Conservation (phyloP, 2,888 invertebrate species). For the Sinohyriopsis cumingii region DNA sequence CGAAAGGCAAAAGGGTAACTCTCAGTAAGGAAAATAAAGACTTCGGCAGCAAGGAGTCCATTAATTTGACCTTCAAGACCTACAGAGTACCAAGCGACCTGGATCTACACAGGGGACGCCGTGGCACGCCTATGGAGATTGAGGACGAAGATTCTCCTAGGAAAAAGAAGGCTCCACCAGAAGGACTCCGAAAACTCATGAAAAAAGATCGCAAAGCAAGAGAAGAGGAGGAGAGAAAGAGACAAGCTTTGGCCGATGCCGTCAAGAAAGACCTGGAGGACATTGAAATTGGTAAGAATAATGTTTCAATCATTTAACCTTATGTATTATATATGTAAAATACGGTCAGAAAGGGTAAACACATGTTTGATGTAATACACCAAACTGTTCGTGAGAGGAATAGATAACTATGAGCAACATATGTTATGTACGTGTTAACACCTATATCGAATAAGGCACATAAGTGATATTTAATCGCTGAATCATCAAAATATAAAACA, state of each 20-base stretch:
- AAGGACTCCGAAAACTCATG: constrained; percentile 20
- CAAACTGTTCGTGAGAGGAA: too few relatives aligned
- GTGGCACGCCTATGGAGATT: not conserved
- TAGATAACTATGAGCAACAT: too few relatives aligned
- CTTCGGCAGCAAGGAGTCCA: constrained; percentile 29
- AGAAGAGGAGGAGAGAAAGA: constrained; percentile 21
- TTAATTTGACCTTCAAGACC: constrained; percentile 27
- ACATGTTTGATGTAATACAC: too few relatives aligned
- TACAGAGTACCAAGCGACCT: constrained; percentile 36
- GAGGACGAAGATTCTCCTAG: constrained; percentile 17
- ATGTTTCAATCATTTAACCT: too few relatives aligned
- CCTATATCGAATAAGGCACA: too few relatives aligned
- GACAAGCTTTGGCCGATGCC: constrained; percentile 35
- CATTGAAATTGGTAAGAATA: constrained; percentile 38
- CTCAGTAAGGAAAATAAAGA: constrained; percentile 18
- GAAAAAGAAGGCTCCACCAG: constrained; percentile 12
- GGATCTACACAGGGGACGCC: constrained; percentile 29
- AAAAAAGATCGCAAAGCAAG: constrained; percentile 4
- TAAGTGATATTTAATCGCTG: too few relatives aligned
- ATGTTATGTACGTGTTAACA: too few relatives aligned
- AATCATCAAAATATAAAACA: too few relatives aligned
- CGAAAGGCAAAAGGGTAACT: constrained; percentile 16
- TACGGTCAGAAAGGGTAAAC: too few relatives aligned
- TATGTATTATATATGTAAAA: too few relatives aligned
- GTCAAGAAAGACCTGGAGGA: constrained; percentile 43